Percentiles rank a stretch among this genome's conserved stretches.
Conservation (phyloP, 2,797 vertebrate genomes). For the Hemitrygon akajei region DNA sequence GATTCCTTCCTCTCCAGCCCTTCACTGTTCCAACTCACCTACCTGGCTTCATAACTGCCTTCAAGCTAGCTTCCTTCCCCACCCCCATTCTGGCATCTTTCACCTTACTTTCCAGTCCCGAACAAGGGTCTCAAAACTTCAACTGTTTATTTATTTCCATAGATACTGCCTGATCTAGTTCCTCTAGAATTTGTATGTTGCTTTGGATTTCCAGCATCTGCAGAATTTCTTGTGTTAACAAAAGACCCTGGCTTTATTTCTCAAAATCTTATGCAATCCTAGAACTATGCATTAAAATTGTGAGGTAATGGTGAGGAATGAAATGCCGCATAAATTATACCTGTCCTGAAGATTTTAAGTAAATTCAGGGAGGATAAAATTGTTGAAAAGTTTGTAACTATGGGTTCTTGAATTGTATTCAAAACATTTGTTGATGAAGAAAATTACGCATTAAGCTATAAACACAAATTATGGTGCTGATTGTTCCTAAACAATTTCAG, state of each 20-base stretch:
- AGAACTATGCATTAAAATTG: background rate
- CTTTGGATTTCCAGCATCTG: too few species aligned
- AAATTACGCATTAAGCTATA: background rate
- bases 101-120: too few species aligned
- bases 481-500: background rate
- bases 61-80: too few species aligned
- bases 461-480: background rate
- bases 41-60: too few species aligned
- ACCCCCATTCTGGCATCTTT: too few species aligned
- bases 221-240: too few species aligned
- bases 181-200: too few species aligned
- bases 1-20: too few species aligned
- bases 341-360: background rate
- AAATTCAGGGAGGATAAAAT: background rate
- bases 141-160: too few species aligned
- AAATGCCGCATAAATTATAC: background rate
- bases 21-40: too few species aligned
- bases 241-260: background rate
- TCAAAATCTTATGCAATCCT: background rate
- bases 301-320: background rate
- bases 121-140: too few species aligned
- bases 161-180: too few species aligned
- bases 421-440: background rate
- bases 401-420: background rate
- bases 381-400: background rate